Conservation (phyloP, 2,888 invertebrate genomes). For the Chrysina gloriosa region DNA sequence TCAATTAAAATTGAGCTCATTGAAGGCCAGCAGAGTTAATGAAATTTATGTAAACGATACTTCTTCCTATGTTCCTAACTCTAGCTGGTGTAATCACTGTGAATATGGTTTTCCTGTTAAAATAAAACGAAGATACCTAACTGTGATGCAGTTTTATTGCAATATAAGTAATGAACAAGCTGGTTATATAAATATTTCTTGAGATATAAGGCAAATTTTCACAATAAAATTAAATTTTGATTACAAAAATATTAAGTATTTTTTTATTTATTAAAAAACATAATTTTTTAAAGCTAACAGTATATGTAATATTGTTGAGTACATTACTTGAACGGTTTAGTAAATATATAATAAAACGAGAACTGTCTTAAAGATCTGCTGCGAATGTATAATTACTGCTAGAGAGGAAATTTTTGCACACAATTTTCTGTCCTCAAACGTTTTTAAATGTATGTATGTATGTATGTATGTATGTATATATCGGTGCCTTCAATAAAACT, state of each 20-base stretch:
- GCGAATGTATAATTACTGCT: conserved; percentile 4
- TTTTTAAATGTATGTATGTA: not conserved
- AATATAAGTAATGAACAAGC: conserved; percentile 48
- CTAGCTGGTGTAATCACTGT: no score
- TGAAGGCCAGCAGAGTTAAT: no score
- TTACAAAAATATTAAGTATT: conserved; percentile 46
- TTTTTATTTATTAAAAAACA: conserved; percentile 27
- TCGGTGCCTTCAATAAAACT: conserved; percentile 27
- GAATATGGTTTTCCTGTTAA: no score
- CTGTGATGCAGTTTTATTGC: conserved; percentile 50
- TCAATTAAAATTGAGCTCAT: no score
- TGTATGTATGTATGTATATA: conserved; percentile 10
- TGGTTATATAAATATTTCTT: conserved; percentile 46
- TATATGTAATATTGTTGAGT: conserved; percentile 21
- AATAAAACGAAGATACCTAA: conserved; percentile 43
- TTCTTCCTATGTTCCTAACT: no score
- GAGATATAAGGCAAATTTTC: conserved; percentile 45
- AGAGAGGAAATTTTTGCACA: not conserved
- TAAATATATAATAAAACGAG: conserved; percentile 17
- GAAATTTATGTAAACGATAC: no score
- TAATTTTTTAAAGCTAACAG: conserved; percentile 35
- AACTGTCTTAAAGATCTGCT: not conserved
- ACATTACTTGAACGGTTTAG: conserved; percentile 18
- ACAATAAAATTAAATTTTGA: conserved; percentile 43
- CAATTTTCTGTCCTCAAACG: not conserved